A percentile compares a stretch with the other conserved stretches of the same genome.
Evolutionary conservation across 2,888 invertebrate genomes (phyloP).

Genomic region (Chloromyia formosa): DNA sequence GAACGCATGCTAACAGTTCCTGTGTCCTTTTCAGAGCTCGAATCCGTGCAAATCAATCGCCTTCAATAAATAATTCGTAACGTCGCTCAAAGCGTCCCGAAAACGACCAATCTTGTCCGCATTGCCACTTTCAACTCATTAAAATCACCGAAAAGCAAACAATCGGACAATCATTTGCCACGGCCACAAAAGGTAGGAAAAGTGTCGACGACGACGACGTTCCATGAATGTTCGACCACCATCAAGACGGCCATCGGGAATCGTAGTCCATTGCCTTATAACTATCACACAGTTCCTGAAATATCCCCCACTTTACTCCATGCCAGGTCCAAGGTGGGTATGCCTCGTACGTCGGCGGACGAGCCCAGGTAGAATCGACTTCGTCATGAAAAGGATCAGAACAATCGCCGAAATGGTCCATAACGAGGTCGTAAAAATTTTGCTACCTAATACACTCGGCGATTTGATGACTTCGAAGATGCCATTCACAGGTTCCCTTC

Average conservation of each 20-base stretch:
- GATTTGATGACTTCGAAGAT: constrained; percentile 56
- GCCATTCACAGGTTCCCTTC: constrained; percentile 39
- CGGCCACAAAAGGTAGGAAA: constrained; percentile 40
- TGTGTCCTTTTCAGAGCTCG: neutral
- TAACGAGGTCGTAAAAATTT: constrained; percentile 66
- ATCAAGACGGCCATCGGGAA: constrained; percentile 33
- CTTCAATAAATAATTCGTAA: constrained; percentile 29
- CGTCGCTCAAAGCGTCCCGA: constrained; percentile 11
- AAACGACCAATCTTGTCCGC: constrained; percentile 45
- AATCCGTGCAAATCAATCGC: constrained; percentile 39
- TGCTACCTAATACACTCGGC: constrained; percentile 65
- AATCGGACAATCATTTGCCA: constrained; percentile 49
- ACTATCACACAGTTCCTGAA: neutral
- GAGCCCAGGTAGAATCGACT: constrained; percentile 46
- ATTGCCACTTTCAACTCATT: constrained; percentile 47
- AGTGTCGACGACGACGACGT: constrained; percentile 20
- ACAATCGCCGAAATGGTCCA: constrained; percentile 66
- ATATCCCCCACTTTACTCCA: constrained; percentile 36
- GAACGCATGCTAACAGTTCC: neutral
- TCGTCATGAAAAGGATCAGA: constrained; percentile 65
- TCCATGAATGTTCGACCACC: constrained; percentile 33
- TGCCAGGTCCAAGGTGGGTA: constrained; percentile 41
- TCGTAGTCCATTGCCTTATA: neutral
- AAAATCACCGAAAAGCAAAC: constrained; percentile 49
- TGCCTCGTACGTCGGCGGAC: constrained; percentile 50